phyloP scores from a whole-genome alignment of 2,888 invertebrate genomes.

The Amorpha juglandis region DNA sequence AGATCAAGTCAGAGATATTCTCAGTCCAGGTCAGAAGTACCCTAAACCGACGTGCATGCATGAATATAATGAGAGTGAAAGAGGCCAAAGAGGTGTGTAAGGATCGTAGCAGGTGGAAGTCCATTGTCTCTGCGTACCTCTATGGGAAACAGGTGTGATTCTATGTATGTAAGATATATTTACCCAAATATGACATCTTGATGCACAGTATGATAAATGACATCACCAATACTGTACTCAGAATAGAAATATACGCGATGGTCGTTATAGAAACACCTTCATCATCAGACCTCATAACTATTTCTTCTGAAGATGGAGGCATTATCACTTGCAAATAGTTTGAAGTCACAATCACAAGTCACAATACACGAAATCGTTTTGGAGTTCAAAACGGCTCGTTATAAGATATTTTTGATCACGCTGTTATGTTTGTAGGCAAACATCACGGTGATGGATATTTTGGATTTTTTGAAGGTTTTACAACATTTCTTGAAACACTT shows the following conservation, averaged over 20 bases:
- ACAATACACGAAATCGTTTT: conserved; percentile 26
- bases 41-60: too few relatives aligned
- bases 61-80: too few relatives aligned
- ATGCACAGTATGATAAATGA: conserved; percentile 62
- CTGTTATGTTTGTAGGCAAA: conserved; percentile 36
- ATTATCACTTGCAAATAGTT: conserved; percentile 30
- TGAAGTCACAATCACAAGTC: too few relatives aligned
- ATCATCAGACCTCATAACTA: conserved; percentile 11
- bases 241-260: conserved; percentile 42
- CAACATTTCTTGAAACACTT: neutral
- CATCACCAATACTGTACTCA: conserved; percentile 54
- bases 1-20: too few relatives aligned
- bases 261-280: conserved; percentile 31
- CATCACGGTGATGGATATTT: conserved; percentile 14
- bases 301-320: conserved; percentile 35
- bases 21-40: too few relatives aligned
- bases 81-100: too few relatives aligned
- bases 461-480: neutral
- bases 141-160: too few relatives aligned
- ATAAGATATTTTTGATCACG: conserved; percentile 34
- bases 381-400: conserved; percentile 31
- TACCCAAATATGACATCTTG: conserved; percentile 57
- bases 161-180: too few relatives aligned
- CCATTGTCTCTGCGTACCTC: too few relatives aligned
- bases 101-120: too few relatives aligned